phyloP scores from a whole-genome alignment of 2,797 vertebrate species.

The Tauraco hartlaubi region DNA sequence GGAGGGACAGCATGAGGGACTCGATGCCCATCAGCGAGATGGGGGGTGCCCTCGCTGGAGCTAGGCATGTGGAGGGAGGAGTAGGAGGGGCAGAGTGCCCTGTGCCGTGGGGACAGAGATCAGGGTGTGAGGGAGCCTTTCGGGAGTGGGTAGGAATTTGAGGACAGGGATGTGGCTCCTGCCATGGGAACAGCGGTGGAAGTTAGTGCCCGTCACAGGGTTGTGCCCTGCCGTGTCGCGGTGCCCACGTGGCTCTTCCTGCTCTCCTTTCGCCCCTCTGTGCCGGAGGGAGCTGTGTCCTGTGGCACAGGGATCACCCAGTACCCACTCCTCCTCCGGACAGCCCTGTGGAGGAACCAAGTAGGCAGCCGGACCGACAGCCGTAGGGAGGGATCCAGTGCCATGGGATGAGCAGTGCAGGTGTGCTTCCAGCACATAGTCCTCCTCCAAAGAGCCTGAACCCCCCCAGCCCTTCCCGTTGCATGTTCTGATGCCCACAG shows the following conservation, averaged over 20 bases:
- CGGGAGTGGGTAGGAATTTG: neutral
- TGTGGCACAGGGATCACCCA: neutral
- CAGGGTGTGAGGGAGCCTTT: accelerated
- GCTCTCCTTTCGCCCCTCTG: neutral
- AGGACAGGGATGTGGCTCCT: neutral
- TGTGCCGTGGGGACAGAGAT: neutral
- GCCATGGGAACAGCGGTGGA: neutral
- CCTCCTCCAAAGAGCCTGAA: neutral
- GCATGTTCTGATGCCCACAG: accelerated
- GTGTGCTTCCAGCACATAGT: neutral
- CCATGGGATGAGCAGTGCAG: accelerated
- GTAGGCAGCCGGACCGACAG: neutral
- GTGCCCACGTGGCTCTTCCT: neutral
- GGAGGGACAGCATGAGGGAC: accelerated
- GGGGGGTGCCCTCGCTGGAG: neutral
- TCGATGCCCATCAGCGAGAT: neutral
- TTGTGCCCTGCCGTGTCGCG: neutral
- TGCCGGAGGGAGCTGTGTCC: neutral
- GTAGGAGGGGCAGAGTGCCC: neutral
- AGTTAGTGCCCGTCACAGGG: accelerated
- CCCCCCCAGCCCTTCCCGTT: accelerated
- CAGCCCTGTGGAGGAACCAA: neutral
- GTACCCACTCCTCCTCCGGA: neutral
- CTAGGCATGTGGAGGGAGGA: accelerated
- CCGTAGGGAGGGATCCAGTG: neutral